phyloP scores from a whole-genome alignment of 2,113 vertebrate genomes.

The Philantomba maxwellii region DNA sequence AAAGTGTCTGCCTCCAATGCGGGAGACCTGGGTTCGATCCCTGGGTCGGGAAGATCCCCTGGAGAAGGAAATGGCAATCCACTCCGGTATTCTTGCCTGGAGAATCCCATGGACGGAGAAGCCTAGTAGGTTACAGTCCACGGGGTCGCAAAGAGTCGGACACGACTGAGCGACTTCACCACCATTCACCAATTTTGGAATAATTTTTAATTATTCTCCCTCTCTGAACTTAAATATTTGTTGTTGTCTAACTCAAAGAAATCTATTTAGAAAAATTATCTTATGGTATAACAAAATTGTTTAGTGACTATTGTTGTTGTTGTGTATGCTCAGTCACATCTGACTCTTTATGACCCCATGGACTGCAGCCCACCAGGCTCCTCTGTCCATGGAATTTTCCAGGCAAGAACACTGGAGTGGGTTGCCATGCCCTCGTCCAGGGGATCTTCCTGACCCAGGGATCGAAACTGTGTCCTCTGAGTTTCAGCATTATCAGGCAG shows the following conservation, averaged over 20 bases:
- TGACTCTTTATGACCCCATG: not conserved
- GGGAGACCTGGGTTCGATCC: too few relatives aligned
- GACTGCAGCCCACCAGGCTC: not conserved
- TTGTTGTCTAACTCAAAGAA: constrained; percentile 61
- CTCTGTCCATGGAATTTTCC: not conserved
- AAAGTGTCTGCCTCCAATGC: too few relatives aligned
- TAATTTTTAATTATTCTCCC: constrained; percentile 64
- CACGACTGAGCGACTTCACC: too few relatives aligned
- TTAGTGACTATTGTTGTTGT: constrained; percentile 56
- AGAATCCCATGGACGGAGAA: too few relatives aligned
- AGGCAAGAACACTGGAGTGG: not conserved
- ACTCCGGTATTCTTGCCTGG: too few relatives aligned
- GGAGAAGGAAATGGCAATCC: too few relatives aligned
- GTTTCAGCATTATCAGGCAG: not conserved
- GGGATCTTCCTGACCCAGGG: not conserved
- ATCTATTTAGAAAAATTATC: constrained; percentile 65
- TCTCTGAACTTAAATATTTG: constrained; percentile 70
- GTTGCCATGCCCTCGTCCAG: not conserved
- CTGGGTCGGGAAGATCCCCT: too few relatives aligned
- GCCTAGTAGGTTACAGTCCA: too few relatives aligned
- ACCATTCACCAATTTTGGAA: constrained; percentile 63
- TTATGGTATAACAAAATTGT: constrained; percentile 68
- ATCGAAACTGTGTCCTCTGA: not conserved
- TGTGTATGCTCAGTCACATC: not conserved
- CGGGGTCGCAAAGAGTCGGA: too few relatives aligned